Evolutionary conservation across 1,140 invertebrate genomes (phyloP).

Genomic region (Oedothorax gibbosus): DNA sequence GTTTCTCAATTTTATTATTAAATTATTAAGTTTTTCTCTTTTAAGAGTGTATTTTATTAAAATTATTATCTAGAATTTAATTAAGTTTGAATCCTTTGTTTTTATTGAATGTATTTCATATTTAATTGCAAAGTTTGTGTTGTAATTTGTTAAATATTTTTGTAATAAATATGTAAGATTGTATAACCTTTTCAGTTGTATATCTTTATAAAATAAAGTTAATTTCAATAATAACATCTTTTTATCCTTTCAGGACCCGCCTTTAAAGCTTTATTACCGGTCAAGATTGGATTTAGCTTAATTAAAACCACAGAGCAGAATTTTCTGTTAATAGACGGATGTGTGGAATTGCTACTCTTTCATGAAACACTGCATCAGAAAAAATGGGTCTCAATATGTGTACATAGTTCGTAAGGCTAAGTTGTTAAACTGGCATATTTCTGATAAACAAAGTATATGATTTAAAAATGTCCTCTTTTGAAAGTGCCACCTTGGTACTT

Average conservation of each 20-base stretch:
- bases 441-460: neutral
- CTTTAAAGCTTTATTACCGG: conserved; percentile 48
- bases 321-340: neutral
- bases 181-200: neutral
- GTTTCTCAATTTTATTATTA: neutral
- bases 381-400: neutral
- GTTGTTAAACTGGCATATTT: neutral
- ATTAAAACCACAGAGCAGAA: neutral
- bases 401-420: conserved; percentile 33
- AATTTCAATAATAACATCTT: neutral
- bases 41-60: neutral
- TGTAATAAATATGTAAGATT: neutral
- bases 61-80: neutral
- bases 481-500: neutral
- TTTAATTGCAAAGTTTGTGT: neutral
- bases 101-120: neutral
- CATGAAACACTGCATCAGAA: neutral
- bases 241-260: conserved; percentile 42
- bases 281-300: conserved; percentile 48
- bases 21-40: neutral
- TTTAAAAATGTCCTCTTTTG: neutral
- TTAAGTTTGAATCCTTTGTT: neutral
- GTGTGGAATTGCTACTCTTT: too few relatives aligned
- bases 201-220: neutral
- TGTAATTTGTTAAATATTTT: neutral